Base-by-base conservation (phyloP, 2,113 vertebrate genomes). In the Atherinomorus stipes region DNA sequence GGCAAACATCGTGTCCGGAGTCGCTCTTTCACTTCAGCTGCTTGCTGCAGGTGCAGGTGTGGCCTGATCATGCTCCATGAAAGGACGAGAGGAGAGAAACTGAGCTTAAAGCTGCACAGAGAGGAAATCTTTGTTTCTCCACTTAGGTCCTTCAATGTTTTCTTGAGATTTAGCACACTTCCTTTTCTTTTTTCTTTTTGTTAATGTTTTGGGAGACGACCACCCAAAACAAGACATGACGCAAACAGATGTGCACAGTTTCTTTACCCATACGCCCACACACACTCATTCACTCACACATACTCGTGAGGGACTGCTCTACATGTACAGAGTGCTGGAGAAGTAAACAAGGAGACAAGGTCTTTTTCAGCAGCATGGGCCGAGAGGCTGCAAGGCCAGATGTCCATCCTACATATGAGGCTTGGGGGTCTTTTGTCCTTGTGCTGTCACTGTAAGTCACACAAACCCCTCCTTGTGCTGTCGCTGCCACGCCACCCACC, bases 311-410 rank as follows among this genome's bases (percentile, higher is more conserved):
- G 78, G 77, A 88, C 83, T 84, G 78, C 79, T 91, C 80, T 86
- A 87, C 84, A 90, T 83, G 86, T 89, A 85, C 87, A 93, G 88
- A 88, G 85, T 88, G 88, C 88, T 89, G 88, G 83, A 86, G 77
- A 87, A 83, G 83, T 82, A 86, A 87, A 90, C 76, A 47, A 87
- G 88, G 85, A 88, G 81, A 84, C 82, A 74, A 82, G 81, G 78
- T 85, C 79, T 84, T 74, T 65, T 88, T 83, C 81, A 86, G 88
- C 84, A 88, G 90, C 87, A 56, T 54, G 83, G 73, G 70, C 80
- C 60, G 4, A 81, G 80, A 87, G 80, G 78, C 89, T 90, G 83
- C 88, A 79, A 91, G 86, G 88, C 87, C 84, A 71, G 80, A 71
- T 80, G 81, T 88, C 85, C 69, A 12, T 84, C 80, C 79, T 83